Evolutionary conservation across 2,888 invertebrate genomes (phyloP).

Genomic region (Lingula anatina): DNA sequence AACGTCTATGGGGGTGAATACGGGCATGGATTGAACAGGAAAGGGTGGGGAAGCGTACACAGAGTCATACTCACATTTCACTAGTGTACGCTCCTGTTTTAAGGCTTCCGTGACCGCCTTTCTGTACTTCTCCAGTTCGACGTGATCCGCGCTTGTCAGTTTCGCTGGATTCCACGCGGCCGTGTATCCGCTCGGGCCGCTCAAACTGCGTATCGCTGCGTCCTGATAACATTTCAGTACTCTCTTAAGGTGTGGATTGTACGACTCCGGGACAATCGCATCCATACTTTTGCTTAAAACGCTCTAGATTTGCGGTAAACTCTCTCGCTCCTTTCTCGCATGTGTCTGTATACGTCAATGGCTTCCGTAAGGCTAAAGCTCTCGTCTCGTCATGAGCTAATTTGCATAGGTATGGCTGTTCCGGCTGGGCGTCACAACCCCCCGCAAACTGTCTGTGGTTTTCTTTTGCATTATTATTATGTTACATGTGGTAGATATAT

Average conservation of each 20-base stretch:
- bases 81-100: slow-evolving; percentile 24
- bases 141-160: slow-evolving; percentile 23
- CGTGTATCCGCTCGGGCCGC: slow-evolving; percentile 66
- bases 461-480: too few relatives aligned
- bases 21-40: slow-evolving; percentile 58
- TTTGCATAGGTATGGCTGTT: not conserved
- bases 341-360: not conserved
- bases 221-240: slow-evolving; percentile 92
- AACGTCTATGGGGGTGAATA: slow-evolving; percentile 76
- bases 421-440: not conserved
- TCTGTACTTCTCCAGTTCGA: slow-evolving; percentile 32
- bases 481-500: too few relatives aligned
- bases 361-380: not conserved
- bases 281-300: slow-evolving; percentile 7
- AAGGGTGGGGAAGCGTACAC: slow-evolving; percentile 39
- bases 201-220: slow-evolving; percentile 61
- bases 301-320: not conserved
- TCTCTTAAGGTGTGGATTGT: slow-evolving; percentile 78
- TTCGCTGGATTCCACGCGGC: slow-evolving; percentile 60
- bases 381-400: not conserved
- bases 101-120: slow-evolving; percentile 21
- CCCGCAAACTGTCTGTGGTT: too few relatives aligned
- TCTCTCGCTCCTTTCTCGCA: not conserved
- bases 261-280: slow-evolving; percentile 16
- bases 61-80: slow-evolving; percentile 30